Conservation (phyloP, 2,888 invertebrate species). For the Mactromeris polynyma region DNA sequence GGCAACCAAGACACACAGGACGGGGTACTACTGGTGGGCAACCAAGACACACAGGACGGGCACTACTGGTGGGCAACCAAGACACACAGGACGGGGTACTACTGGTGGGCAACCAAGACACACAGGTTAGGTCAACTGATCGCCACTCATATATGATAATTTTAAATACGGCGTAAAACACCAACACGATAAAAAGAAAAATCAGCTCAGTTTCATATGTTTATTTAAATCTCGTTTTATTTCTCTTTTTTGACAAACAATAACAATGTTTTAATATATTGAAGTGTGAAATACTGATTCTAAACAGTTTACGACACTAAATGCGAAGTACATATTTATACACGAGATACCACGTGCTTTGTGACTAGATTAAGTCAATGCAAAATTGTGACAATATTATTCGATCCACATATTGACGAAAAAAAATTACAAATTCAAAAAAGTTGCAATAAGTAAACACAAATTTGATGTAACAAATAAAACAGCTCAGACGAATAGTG, state of each 20-base stretch:
- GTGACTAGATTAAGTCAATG: conserved; percentile 7
- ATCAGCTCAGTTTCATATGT: background rate
- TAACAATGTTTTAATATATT: background rate
- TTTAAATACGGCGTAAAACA: background rate
- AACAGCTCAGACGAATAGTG: no score
- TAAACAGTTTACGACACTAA: background rate
- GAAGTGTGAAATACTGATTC: background rate
- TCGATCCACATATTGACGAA: background rate
- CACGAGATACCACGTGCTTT: background rate
- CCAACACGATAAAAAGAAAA: background rate
- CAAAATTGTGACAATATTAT: background rate
- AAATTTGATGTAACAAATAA: no score
- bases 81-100: no score
- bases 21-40: background rate
- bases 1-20: no score
- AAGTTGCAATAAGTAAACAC: background rate
- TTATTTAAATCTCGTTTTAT: background rate
- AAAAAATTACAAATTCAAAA: background rate
- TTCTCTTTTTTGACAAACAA: conserved; percentile 5
- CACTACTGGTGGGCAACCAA: no score
- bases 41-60: no score
- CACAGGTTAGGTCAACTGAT: no score
- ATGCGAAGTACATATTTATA: background rate
- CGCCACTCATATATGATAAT: background rate
- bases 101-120: no score